Percentiles rank a stretch among this genome's conserved stretches.
These are phyloP conservation scores for Bos taurus DNA, from an alignment of 2,113 vertebrate genomes.

Conservation along the genomic window DNA sequence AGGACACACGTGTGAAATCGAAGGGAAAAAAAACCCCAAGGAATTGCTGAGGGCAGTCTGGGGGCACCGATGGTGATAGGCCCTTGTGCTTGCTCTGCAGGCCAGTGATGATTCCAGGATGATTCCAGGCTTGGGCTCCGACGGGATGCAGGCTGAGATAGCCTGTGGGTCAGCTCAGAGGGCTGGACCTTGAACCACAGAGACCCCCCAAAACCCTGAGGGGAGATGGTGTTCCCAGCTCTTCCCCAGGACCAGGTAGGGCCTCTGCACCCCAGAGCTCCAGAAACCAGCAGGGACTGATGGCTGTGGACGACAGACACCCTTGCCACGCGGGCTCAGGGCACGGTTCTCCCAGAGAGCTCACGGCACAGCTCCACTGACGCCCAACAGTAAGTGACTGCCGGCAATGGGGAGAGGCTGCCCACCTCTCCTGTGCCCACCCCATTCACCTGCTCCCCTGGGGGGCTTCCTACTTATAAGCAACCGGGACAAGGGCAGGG, in stretches of 20 bases:
- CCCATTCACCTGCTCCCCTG: no score
- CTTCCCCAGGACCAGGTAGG: neutral
- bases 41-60: rapidly evolving
- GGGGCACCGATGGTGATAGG: rapidly evolving
- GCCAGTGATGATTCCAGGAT: neutral
- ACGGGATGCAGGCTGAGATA: neutral
- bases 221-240: neutral
- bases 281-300: neutral
- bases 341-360: neutral
- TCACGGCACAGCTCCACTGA: rapidly evolving
- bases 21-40: neutral
- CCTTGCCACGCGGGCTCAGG: rapidly evolving
- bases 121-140: neutral
- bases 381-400: rapidly evolving
- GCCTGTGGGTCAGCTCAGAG: neutral
- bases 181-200: neutral
- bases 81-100: neutral
- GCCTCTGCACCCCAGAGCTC: neutral
- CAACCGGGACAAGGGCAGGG: neutral
- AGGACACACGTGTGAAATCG: neutral
- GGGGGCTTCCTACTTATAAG: no score
- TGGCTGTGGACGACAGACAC: no score
- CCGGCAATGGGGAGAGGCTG: neutral
- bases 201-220: rapidly evolving
- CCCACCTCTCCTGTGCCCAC: neutral